phyloP scores from a whole-genome alignment of 37 sponge, comb jelly and placozoan species.

The Diacarnus erythraeanus region DNA sequence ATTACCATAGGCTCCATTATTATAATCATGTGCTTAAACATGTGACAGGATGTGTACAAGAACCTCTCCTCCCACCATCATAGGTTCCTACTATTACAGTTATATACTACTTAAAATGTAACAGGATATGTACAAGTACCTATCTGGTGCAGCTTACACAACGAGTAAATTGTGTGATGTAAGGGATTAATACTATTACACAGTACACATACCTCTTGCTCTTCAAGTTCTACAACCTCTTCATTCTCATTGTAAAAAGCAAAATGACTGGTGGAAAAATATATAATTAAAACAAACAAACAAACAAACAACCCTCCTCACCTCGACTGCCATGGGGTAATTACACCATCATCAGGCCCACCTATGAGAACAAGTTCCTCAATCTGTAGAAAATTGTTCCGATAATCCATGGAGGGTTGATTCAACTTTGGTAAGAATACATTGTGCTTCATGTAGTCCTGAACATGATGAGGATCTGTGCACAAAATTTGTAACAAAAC shows the following conservation, averaged over 20 bases:
- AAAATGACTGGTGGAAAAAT: slow-evolving; percentile 51
- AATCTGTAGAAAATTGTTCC: slow-evolving; percentile 62
- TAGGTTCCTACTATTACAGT: no score
- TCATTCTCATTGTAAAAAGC: slow-evolving; percentile 73
- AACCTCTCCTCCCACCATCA: no score
- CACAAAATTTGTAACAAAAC: neutral
- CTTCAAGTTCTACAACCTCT: neutral
- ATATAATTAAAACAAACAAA: neutral
- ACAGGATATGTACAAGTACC: neutral
- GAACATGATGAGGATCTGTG: slow-evolving; percentile 67
- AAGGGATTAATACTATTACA: neutral
- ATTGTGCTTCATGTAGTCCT: slow-evolving; percentile 44
- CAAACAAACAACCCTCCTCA: slow-evolving; percentile 32
- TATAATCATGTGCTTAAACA: neutral
- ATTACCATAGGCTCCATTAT: neutral
- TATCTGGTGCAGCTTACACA: neutral
- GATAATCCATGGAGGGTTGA: slow-evolving; percentile 33
- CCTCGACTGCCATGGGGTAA: slow-evolving; percentile 98
- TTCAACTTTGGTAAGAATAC: slow-evolving; percentile 55
- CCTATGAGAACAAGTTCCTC: slow-evolving; percentile 82
- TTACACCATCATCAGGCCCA: slow-evolving; percentile 94
- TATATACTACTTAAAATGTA: neutral
- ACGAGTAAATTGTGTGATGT: neutral
- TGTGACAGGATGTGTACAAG: neutral
- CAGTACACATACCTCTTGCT: slow-evolving; percentile 34